phyloP scores from a whole-genome alignment of 2,113 vertebrate genomes.

The Eulemur rufifrons region DNA sequence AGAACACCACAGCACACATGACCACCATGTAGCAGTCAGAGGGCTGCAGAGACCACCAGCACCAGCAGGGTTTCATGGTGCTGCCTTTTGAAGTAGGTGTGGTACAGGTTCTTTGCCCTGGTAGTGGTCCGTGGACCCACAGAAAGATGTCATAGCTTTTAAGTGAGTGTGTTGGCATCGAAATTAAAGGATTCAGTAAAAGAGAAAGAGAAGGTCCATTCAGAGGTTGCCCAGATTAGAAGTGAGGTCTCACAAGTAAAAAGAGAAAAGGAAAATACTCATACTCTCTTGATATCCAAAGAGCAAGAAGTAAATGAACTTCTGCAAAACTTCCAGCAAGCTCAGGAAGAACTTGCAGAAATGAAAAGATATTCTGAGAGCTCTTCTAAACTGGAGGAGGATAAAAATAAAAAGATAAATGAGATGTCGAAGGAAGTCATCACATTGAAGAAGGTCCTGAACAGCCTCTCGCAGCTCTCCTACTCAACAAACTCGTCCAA shows the following conservation, averaged over 20 bases:
- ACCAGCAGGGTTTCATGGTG: constrained; percentile 91
- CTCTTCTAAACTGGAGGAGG: constrained; percentile 92
- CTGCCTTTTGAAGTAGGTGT: constrained; percentile 94
- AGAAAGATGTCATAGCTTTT: too few relatives aligned
- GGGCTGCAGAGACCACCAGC: constrained; percentile 89
- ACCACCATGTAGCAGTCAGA: constrained; percentile 92
- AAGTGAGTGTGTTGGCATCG: constrained; percentile 88
- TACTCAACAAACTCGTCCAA: constrained; percentile 91
- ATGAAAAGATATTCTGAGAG: constrained; percentile 91
- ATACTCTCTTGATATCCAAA: constrained; percentile 82
- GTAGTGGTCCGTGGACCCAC: too few relatives aligned
- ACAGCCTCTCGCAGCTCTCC: constrained; percentile 97
- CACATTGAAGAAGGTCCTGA: constrained; percentile 96
- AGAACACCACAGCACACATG: constrained; percentile 89
- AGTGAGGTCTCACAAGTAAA: constrained; percentile 88
- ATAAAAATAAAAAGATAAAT: constrained; percentile 97
- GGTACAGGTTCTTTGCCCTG: constrained; percentile 88
- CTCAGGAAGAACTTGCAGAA: constrained; percentile 90
- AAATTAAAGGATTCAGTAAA: constrained; percentile 91
- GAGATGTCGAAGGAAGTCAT: constrained; percentile 96
- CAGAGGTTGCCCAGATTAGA: constrained; percentile 88
- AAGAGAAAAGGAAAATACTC: constrained; percentile 84
- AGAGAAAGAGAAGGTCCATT: constrained; percentile 92
- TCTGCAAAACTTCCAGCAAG: constrained; percentile 86
- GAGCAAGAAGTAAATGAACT: constrained; percentile 86